Evolutionary conservation across 2,113 vertebrate species (phyloP), one percentile per base, ranked within the genome.

Genomic region (Burhinus bistriatus): DNA sequence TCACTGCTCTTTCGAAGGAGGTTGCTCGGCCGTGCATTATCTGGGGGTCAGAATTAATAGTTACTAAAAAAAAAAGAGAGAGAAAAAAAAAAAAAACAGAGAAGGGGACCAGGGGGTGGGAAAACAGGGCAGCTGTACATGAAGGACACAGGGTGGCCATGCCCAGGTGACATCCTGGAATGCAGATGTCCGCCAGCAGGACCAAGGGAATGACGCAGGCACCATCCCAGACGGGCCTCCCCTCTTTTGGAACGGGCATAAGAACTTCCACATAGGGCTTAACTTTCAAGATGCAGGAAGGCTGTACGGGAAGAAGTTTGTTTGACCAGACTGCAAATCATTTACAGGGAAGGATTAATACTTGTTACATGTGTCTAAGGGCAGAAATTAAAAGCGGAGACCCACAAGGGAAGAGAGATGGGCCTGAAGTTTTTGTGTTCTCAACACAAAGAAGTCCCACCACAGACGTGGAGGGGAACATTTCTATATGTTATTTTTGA

Each of bases 11-110:
- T 34, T 49, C 55, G 66, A 81, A 89, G 44, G 8, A 11, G 42
- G n/a, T 11, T 86, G 40, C 36, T 54, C 8, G 1, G 38, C 20
- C 2, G 0, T 8, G 14, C 1, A 2, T 71, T 55, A 82, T 3
- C 1, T 34, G 2, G 4, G 32, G 20, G 13, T 83, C 45, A 75
- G 29, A 95, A 87, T 58, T 45, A 66, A 42, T 2, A 76, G 27
- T 29, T 51, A 36, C 70, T 66, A 36, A 23, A 30, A 21, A 30
- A 47, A 19, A 9, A 42, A 54, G 25, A 26, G 22, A 19, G 59
- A 15, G 16, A 32, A 6, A 3, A 9, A 12, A 26, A 5, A 26
- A 62, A 38, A 62, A 76, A 54, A 2, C 5, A 5, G 40, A 72
- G 25, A 66, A 77, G 18, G 7, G 19, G n/a, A 69, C 8, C 34